Conservation (phyloP, 2,888 invertebrate species). For the Dastarcus helophoroides region DNA sequence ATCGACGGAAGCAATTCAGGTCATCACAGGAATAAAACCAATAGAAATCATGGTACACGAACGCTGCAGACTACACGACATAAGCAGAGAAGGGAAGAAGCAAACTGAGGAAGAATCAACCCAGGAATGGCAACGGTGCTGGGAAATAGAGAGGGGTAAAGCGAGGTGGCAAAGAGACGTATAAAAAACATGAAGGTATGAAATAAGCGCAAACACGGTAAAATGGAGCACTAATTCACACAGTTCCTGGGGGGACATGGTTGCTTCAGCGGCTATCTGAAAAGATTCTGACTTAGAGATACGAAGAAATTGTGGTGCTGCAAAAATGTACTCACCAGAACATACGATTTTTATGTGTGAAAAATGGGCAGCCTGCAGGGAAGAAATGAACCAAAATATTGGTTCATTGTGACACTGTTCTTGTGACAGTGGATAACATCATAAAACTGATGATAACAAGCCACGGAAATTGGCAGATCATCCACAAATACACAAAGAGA, state of each 20-base stretch:
- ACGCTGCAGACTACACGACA: conserved; percentile 4
- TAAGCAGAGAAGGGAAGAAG: conserved; percentile 1
- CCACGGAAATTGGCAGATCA: conserved; percentile 2
- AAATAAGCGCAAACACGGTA: conserved; percentile 7
- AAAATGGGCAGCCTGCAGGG: conserved; percentile 7
- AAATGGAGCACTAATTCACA: conserved; percentile 8
- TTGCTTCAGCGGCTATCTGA: conserved; percentile 8
- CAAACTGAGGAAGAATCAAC: conserved; percentile 4
- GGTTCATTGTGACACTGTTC: neutral
- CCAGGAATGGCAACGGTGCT: conserved; percentile 8
- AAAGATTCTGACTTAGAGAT: conserved; percentile 4
- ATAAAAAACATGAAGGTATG: conserved; percentile 8
- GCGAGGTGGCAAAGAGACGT: conserved; percentile 8
- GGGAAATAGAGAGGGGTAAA: conserved; percentile 1
- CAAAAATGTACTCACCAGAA: conserved; percentile 6
- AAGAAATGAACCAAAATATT: neutral
- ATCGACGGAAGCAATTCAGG: conserved; percentile 9
- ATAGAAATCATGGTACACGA: conserved; percentile 13
- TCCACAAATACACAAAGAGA: conserved; percentile 1
- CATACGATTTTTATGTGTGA: conserved; percentile 8
- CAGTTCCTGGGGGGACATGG: conserved; percentile 11
- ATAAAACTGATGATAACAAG: conserved; percentile 7
- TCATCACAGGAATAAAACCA: conserved; percentile 9
- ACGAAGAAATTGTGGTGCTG: conserved; percentile 8
- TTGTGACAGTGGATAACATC: conserved; percentile 3